phyloP scores from a whole-genome alignment of 2,888 invertebrate species.

The Amphiduros pacificus region DNA sequence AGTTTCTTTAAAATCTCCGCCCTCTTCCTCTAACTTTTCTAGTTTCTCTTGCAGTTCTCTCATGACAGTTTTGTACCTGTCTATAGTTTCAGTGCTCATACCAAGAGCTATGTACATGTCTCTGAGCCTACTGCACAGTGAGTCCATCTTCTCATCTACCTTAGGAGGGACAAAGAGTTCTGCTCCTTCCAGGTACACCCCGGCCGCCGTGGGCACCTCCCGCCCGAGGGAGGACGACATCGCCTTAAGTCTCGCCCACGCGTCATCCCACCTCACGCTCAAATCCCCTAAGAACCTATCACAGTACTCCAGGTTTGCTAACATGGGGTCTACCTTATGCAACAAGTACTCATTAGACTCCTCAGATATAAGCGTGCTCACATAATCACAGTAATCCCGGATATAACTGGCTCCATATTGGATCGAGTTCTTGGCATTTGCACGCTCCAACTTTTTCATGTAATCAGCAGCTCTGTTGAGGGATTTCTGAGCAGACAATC shows the following conservation, averaged over 20 bases:
- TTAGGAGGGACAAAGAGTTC: conserved; percentile 21
- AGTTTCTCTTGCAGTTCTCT: conserved; percentile 25
- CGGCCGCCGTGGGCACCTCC: conserved; percentile 23
- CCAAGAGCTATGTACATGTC: conserved; percentile 27
- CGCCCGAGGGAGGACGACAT: conserved; percentile 29
- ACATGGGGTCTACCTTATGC: conserved; percentile 20
- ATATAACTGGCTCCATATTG: conserved; percentile 15
- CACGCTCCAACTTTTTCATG: conserved; percentile 29
- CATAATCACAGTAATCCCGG: conserved; percentile 18
- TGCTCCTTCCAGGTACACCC: conserved; percentile 25
- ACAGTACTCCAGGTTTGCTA: conserved; percentile 28
- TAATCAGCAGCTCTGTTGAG: conserved; percentile 19
- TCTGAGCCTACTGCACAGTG: conserved; percentile 18
- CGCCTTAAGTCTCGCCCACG: conserved; percentile 31
- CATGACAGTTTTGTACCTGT: conserved; percentile 22
- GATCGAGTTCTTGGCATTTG: conserved; percentile 6
- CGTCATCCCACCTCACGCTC: conserved; percentile 35
- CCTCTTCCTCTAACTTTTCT: conserved; percentile 14
- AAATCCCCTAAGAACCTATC: conserved; percentile 23
- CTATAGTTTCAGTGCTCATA: conserved; percentile 20
- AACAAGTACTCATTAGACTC: conserved; percentile 19
- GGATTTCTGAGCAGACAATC: conserved; percentile 21
- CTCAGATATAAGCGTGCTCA: conserved; percentile 19
- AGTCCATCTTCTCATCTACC: conserved; percentile 21
- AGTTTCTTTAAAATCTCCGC: conserved; percentile 9